These are phyloP conservation scores for Zaprionus vittiger DNA, from an alignment of 1,140 invertebrate genomes.

Conservation along the genomic window DNA sequence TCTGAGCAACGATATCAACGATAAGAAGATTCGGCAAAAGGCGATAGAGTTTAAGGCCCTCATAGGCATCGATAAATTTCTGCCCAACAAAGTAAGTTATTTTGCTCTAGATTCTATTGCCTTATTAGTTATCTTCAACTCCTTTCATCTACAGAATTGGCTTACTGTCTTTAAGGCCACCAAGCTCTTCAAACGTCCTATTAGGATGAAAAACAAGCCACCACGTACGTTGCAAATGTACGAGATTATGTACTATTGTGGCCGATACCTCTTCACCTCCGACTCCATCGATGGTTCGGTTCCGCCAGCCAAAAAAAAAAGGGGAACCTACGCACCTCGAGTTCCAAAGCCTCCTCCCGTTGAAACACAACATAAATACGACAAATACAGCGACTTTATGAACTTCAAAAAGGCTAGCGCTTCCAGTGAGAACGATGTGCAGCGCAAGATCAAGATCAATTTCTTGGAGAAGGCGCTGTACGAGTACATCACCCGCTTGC, in stretches of 20 bases:
- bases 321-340: neutral
- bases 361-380: no score
- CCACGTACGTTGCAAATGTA: conserved; percentile 66
- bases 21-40: conserved; percentile 71
- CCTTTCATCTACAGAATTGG: conserved; percentile 43
- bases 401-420: conserved; percentile 1
- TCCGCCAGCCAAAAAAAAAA: conserved; percentile 6
- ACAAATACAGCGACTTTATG: no score
- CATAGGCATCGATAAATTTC: conserved; percentile 69
- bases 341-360: neutral
- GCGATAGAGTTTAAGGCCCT: conserved; percentile 70
- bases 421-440: conserved; percentile 58
- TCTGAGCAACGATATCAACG: conserved; percentile 60
- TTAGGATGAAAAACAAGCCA: conserved; percentile 62
- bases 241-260: conserved; percentile 78
- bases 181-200: conserved; percentile 71
- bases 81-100: conserved; percentile 59
- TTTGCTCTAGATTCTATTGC: neutral
- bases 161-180: conserved; percentile 74
- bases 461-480: conserved; percentile 68
- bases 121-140: no score
- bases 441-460: conserved; percentile 64
- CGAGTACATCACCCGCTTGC: conserved; percentile 70
- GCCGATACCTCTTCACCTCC: conserved; percentile 43
- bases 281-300: neutral